Percentiles rank a stretch among this genome's conserved stretches.
These are phyloP conservation scores for Caenorhabditis briggsae DNA, from an alignment of 1,140 invertebrate genomes.

Conservation along the genomic window DNA sequence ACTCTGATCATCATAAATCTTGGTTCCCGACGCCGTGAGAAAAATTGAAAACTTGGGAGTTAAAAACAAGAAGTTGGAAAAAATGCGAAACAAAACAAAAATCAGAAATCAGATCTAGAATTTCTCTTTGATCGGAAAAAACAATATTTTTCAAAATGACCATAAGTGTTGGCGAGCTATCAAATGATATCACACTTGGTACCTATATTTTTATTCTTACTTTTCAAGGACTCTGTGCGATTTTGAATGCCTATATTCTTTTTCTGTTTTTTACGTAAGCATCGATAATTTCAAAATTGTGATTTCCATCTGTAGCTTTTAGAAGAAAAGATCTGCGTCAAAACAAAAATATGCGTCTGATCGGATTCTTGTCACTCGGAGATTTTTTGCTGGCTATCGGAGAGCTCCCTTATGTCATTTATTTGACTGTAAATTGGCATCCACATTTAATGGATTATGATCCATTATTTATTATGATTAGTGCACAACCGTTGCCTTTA, in stretches of 20 bases:
- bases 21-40: too few relatives aligned
- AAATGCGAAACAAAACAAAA: too few relatives aligned
- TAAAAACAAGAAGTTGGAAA: too few relatives aligned
- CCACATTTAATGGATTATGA: background rate
- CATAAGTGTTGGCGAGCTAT: background rate
- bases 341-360: conserved; percentile 18
- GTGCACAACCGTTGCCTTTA: conserved; percentile 8
- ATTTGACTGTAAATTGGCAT: conserved; percentile 47
- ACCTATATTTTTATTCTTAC: conserved; percentile 20
- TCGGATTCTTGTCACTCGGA: conserved; percentile 4
- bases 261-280: background rate
- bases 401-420: conserved; percentile 40
- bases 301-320: background rate
- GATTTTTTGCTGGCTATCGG: background rate
- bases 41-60: too few relatives aligned
- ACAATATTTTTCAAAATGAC: background rate
- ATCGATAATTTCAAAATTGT: too few relatives aligned
- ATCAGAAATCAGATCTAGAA: too few relatives aligned
- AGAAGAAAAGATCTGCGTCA: conserved; percentile 8
- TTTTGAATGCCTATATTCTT: background rate
- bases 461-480: conserved; percentile 50
- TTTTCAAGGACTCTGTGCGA: conserved; percentile 10
- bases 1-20: too few relatives aligned
- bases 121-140: too few relatives aligned
- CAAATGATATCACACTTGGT: conserved; percentile 13